Evolutionary conservation across 92 coral and sea anemone genomes (phyloP).

Genomic region (Zoanthus sansibaricus): DNA sequence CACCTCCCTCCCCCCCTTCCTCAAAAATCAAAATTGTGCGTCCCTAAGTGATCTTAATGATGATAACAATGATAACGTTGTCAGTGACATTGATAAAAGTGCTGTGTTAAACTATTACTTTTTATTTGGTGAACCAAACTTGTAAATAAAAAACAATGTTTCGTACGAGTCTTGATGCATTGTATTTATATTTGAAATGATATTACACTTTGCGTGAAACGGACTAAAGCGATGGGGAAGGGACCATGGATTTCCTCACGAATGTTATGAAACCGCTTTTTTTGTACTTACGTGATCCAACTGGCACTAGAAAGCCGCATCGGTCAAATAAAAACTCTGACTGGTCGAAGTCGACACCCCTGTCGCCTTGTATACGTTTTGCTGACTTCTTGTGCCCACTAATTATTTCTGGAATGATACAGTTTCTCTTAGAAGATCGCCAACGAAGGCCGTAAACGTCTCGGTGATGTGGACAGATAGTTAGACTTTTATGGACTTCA

Average conservation of each 20-base stretch:
- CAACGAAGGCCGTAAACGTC: constrained; percentile 40
- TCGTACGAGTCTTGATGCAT: constrained; percentile 3
- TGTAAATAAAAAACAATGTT: not conserved
- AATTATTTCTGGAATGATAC: constrained; percentile 12
- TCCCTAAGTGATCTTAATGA: not conserved
- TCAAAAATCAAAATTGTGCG: no score
- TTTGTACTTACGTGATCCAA: constrained; percentile 10
- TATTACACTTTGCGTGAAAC: not conserved
- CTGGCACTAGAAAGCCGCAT: not conserved
- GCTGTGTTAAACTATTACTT: constrained; percentile 1
- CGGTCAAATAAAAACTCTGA: constrained; percentile 3
- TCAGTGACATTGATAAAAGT: not conserved
- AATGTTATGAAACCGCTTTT: not conserved
- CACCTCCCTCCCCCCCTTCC: no score
- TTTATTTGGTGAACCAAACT: not conserved
- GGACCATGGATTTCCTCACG: not conserved
- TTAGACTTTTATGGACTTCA: not conserved
- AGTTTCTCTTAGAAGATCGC: constrained; percentile 36
- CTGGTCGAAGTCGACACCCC: constrained; percentile 7
- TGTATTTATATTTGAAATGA: not conserved
- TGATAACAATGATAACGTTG: not conserved
- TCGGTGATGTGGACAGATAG: constrained; percentile 40
- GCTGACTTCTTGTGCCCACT: constrained; percentile 13
- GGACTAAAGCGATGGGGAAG: not conserved
- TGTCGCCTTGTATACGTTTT: constrained; percentile 2